Evolutionary conservation across 2,888 invertebrate species (phyloP).

Genomic region (Hymenopus coronatus): DNA sequence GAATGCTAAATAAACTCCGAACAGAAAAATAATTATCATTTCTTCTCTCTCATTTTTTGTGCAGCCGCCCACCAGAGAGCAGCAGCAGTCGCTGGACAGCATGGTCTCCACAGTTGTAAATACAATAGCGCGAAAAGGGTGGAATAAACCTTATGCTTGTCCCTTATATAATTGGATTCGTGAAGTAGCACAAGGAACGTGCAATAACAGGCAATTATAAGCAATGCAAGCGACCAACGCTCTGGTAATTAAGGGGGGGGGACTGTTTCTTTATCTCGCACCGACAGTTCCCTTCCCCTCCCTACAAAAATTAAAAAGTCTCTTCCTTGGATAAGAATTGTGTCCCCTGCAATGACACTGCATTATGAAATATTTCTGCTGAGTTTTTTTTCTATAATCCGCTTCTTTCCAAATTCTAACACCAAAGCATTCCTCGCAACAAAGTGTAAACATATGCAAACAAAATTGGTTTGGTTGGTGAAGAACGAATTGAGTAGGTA

Average conservation of each 20-base stretch:
- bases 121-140: neutral
- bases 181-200: neutral
- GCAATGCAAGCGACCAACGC: constrained; percentile 2
- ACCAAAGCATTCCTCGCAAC: neutral
- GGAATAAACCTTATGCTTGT: neutral
- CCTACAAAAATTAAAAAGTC: neutral
- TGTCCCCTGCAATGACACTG: neutral
- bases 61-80: neutral
- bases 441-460: neutral
- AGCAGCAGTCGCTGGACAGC: neutral
- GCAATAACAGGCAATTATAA: constrained; percentile 12
- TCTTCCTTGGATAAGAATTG: neutral
- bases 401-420: neutral
- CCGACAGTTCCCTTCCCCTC: neutral
- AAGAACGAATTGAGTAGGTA: too few species aligned
- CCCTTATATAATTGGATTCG: constrained; percentile 4
- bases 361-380: neutral
- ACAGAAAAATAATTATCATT: neutral
- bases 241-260: constrained; percentile 11
- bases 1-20: neutral
- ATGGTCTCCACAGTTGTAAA: neutral
- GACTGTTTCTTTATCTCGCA: neutral
- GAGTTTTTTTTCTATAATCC: neutral
- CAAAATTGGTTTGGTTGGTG: too few species aligned
- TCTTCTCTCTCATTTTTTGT: neutral